Conservation (phyloP, 2,113 vertebrate species). For the Peromyscus leucopus region DNA sequence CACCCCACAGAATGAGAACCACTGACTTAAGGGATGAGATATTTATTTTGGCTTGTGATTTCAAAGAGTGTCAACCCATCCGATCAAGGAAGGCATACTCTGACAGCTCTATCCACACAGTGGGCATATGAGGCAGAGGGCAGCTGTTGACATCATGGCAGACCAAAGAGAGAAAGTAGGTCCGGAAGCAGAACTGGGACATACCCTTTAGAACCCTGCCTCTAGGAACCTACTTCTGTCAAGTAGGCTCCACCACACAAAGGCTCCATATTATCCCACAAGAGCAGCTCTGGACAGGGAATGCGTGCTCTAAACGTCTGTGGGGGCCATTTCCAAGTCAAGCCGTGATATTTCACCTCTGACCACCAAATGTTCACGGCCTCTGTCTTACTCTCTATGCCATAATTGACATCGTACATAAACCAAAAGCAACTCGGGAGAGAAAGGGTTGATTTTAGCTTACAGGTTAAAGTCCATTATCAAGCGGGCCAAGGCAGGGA, state of each 20-base stretch:
- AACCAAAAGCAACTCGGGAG: not conserved
- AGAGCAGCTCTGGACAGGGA: not conserved
- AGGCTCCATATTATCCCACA: not conserved
- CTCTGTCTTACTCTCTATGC: not conserved
- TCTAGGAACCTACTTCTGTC: not conserved
- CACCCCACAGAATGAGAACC: not conserved
- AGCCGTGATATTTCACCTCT: not conserved
- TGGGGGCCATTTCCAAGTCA: not conserved
- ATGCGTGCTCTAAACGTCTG: not conserved
- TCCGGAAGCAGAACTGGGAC: not conserved
- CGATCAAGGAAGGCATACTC: not conserved
- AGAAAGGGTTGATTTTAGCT: not conserved
- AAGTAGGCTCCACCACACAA: not conserved
- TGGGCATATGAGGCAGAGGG: too few species aligned
- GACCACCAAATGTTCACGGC: not conserved
- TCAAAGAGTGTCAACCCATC: not conserved
- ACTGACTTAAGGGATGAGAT: not conserved
- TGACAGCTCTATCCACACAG: not conserved
- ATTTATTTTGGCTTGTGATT: not conserved
- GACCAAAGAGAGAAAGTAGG: not conserved
- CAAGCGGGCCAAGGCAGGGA: not conserved
- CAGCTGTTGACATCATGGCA: not conserved
- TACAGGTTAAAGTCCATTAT: not conserved
- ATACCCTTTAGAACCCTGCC: not conserved
- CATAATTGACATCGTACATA: too few species aligned